Percentiles rank a stretch among this genome's conserved stretches.
These are phyloP conservation scores for Coptotermes formosanus DNA, from an alignment of 1,140 invertebrate species.

Conservation along the genomic window DNA sequence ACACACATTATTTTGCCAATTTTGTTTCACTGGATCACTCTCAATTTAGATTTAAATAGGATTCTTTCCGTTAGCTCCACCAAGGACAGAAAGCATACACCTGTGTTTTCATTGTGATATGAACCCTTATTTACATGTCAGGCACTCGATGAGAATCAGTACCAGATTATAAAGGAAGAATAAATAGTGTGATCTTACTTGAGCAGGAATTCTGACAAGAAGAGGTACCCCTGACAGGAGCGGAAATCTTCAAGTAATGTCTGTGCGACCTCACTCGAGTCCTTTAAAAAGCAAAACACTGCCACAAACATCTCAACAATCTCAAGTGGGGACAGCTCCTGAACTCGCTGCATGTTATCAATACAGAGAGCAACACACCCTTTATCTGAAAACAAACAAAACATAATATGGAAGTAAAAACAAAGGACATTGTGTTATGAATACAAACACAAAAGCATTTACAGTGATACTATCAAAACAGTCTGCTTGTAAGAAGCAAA, in stretches of 20 bases:
- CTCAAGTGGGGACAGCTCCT: slow-evolving; percentile 89
- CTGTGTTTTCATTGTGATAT: too few species aligned
- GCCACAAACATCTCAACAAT: slow-evolving; percentile 98
- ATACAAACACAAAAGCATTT: too few species aligned
- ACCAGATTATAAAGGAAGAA: background rate
- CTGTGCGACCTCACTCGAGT: slow-evolving; percentile 96
- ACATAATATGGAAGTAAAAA: slow-evolving; percentile 25
- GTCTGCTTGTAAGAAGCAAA: too few species aligned
- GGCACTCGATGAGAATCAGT: too few species aligned
- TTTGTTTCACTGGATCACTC: too few species aligned
- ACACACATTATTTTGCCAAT: too few species aligned
- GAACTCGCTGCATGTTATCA: slow-evolving; percentile 94
- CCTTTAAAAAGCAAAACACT: slow-evolving; percentile 96
- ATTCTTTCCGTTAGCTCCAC: too few species aligned
- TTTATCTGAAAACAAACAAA: slow-evolving; percentile 71
- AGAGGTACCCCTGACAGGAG: slow-evolving; percentile 90
- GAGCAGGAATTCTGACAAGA: slow-evolving; percentile 90
- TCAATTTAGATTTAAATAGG: too few species aligned
- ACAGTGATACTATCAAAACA: too few species aligned
- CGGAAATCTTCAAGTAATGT: slow-evolving; percentile 93
- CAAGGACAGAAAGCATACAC: too few species aligned
- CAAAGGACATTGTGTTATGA: background rate
- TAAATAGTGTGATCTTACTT: slow-evolving; percentile 62
- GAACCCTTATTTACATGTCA: too few species aligned
- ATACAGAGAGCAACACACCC: slow-evolving; percentile 92